Evolutionary conservation across 2,113 vertebrate species (phyloP), one percentile per base, ranked within the genome.

Genomic region (Dipodomys merriami): DNA sequence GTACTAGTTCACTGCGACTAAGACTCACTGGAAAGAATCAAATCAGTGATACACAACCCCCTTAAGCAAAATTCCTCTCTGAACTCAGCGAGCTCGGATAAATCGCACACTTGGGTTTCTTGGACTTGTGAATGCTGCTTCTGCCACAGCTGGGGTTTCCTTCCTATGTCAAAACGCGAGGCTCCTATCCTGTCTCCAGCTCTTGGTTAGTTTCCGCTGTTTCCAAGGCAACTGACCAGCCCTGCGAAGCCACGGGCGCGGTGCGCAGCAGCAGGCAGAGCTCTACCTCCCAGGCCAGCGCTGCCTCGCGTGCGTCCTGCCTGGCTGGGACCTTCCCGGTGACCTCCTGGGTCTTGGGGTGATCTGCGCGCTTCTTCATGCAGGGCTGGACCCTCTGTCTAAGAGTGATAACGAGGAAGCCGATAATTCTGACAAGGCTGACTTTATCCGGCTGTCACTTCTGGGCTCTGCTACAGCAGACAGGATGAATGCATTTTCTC

Each of bases 141-240:
- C 79, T 27, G 84, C 79, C 88, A 87, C 64, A 23, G 91, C 93
- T 23, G 23, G 39, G 67, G 90, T 71, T 57, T n/a, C 10, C 15
- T 29, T 87, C 57, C 1, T 8, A 1, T 65, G 86, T 65, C n/a
- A 5, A 53, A 22, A 68, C 8, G 33, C 5, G 33, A 68, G 25
- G 85, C 35, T 81, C 57, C 33, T 53, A 88, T 91, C 95, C 65
- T 30, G 69, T 60, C 94, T 95, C 95, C 94, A 76, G 95, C 60
- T 92, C 83, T 91, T 89, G 94, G 95, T 97, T 97, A 94, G 96
- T 69, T 96, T 93, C 88, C 79, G 98, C 98, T 98, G 98, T 98
- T 98, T 93, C 98, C 98, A 91, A 73, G 98, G 98, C 97, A 98
- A 98, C 98, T 86, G 96, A 80, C 97, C 95, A 91, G 91, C 96